Base-by-base conservation (phyloP, 92 coral and sea anemone species). In the Hydrozoanthus gracilis region DNA sequence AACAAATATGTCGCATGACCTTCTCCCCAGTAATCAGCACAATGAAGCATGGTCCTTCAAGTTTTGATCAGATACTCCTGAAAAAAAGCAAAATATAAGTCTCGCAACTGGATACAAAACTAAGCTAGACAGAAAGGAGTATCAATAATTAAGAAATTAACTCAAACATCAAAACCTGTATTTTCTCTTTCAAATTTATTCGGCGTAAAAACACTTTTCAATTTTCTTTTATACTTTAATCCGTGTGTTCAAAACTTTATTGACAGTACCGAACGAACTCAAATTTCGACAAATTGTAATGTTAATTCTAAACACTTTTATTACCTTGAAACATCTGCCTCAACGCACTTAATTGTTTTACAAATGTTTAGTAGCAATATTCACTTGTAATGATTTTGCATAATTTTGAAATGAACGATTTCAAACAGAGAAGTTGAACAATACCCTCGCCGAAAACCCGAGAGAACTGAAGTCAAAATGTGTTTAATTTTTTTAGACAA, bases 11-110 rank as follows among this genome's bases (percentile, higher is more conserved):
- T 64, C 7, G 45, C 11, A 9, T 80, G 39, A 3, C 74, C 74
- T 45, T 48, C 58, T 4, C 85, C 69, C 85, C 74, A 80, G n/a
- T n/a, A 62, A 46, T 65, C 73, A 9, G 58, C 4, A 47, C 85
- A 80, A 17, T 20, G 73, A 68, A 27, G n/a, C 13, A 47, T 74
- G 20, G 27, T 18, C n/a, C 47, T 66, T 66, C 52, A 51, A 51
- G 11, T 8, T 6, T 52, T 68, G 11, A 3, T 8, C 47, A 8
- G 9, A 8, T 54, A 16, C 46, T 52, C 82, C 82, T 76, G 48
- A 18, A 52, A 76, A 8, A 16, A 52, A 54, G 14, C 16, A 76
- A 20, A 76, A 12, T 75, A 5, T 3, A 50, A 51, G 51, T 11
- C 17, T 51, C 39, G 62, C 62, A 76, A 47, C 15, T 51, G 62